Conservation (phyloP, 2,113 vertebrate species). For the Mormyrus iriodes region DNA sequence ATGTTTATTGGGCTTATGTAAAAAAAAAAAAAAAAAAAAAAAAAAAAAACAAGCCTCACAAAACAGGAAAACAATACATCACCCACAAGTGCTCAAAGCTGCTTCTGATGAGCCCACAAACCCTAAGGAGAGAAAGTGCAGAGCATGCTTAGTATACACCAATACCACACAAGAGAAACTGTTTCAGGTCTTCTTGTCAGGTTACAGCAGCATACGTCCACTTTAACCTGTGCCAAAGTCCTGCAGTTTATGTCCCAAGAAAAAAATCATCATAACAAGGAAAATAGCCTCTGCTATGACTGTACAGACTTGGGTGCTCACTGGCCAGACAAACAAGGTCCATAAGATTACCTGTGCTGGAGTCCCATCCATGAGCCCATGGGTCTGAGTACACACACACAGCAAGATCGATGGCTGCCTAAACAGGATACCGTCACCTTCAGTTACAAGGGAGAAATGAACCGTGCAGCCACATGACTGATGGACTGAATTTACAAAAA, state of each 20-base stretch:
- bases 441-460: not conserved
- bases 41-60: not conserved
- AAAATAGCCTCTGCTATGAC: slow-evolving; percentile 45
- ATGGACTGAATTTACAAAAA: not conserved
- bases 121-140: not conserved
- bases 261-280: slow-evolving; percentile 50
- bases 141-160: not conserved
- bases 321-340: not conserved
- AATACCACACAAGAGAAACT: slow-evolving; percentile 16
- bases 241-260: slow-evolving; percentile 57
- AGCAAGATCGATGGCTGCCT: not conserved
- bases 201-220: slow-evolving; percentile 35
- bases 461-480: not conserved
- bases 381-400: not conserved
- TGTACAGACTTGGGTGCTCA: slow-evolving; percentile 58
- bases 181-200: slow-evolving; percentile 65
- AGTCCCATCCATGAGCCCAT: too few species aligned
- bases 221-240: slow-evolving; percentile 63
- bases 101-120: not conserved
- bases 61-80: not conserved
- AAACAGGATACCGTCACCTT: not conserved
- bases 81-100: not conserved
- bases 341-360: slow-evolving; percentile 13
- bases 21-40: not conserved
- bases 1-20: not conserved